These are phyloP conservation scores for Microplitis demolitor DNA, from an alignment of 1,140 invertebrate genomes.

Conservation along the genomic window DNA sequence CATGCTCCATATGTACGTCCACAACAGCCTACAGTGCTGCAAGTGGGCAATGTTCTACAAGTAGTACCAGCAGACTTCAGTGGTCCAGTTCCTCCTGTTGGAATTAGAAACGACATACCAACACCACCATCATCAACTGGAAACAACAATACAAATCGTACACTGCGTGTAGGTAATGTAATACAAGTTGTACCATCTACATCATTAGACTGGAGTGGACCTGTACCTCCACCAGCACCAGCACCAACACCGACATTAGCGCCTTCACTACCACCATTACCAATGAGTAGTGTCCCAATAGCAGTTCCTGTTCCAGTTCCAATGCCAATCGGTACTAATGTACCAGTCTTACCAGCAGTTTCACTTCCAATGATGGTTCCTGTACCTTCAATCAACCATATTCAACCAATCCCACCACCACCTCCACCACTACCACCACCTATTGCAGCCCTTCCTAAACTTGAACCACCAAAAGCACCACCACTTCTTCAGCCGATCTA, in stretches of 20 bases:
- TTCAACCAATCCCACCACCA: not conserved
- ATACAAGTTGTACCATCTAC: constrained; percentile 62
- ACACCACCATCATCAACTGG: constrained; percentile 11
- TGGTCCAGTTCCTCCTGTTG: not conserved
- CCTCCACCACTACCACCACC: constrained; percentile 1
- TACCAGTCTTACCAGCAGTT: constrained; percentile 27
- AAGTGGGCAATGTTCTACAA: constrained; percentile 66
- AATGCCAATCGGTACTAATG: constrained; percentile 41
- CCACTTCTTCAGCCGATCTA: constrained; percentile 50
- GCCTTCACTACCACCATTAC: constrained; percentile 1
- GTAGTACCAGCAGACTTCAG: constrained; percentile 45
- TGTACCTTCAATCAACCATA: constrained; percentile 21
- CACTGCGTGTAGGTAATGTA: constrained; percentile 63
- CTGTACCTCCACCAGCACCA: constrained; percentile 15
- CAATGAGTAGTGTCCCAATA: constrained; percentile 6
- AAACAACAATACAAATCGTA: constrained; percentile 41
- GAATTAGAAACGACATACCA: constrained; percentile 17
- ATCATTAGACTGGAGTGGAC: constrained; percentile 47
- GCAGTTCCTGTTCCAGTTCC: constrained; percentile 35
- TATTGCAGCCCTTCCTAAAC: constrained; percentile 18
- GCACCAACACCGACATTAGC: constrained; percentile 24
- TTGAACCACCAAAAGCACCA: constrained; percentile 19
- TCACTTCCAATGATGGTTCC: constrained; percentile 39
- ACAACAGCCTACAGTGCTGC: constrained; percentile 53
- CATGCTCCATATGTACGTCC: constrained; percentile 41